Base-by-base conservation (phyloP, 1,140 invertebrate genomes). In the Scaptomyza montana region DNA sequence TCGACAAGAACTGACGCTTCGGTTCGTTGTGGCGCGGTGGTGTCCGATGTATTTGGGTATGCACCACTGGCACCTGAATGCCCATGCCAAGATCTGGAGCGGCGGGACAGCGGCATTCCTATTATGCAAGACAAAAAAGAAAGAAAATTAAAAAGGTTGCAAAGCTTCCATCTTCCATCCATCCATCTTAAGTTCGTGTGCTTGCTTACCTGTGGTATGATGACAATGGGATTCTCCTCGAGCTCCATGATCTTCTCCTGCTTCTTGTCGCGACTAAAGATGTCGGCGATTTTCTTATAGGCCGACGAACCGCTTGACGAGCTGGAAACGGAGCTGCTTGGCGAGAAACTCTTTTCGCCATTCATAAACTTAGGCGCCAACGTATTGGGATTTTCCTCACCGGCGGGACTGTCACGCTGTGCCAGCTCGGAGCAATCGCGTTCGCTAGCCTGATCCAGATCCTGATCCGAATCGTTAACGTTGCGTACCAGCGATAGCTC, bases 1-100 rank as follows among this genome's bases (percentile, higher is more conserved):
- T 96, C 0, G 96, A 95, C 10, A 97, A 80, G 77, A 97, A 96
- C 81, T 96, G 96, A 57, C 95, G 94, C 51, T 95, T 93, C 4
- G 94, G 93, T 63, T 94, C 78, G 77, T 78, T 76, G 41, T 91
- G 86, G 43, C 91, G 78, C 28, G 91, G 73, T n/a, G 79, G 92
- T 43, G 84, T 93, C 87, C 63, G 92, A 77, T 85, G 91, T 30
- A 91, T 91, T 78, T 66, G 91, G 53, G 70, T 92, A 72, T 73
- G 93, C 76, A 77, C 92, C 77, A 49, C 74, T 5, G 91, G 91
- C 63, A 92, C 86, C 70, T 92, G 91, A 10, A 92, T 86, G 50
- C 94, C 94, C 66, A 95, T 93, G 3, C 94, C 94, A 10, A 95
- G 79, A 75, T 95, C 94, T 0, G 94, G 93, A 0, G 93, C 93